Evolutionary conservation across 2,113 vertebrate genomes (phyloP).

Genomic region (Nipponia nippon): DNA sequence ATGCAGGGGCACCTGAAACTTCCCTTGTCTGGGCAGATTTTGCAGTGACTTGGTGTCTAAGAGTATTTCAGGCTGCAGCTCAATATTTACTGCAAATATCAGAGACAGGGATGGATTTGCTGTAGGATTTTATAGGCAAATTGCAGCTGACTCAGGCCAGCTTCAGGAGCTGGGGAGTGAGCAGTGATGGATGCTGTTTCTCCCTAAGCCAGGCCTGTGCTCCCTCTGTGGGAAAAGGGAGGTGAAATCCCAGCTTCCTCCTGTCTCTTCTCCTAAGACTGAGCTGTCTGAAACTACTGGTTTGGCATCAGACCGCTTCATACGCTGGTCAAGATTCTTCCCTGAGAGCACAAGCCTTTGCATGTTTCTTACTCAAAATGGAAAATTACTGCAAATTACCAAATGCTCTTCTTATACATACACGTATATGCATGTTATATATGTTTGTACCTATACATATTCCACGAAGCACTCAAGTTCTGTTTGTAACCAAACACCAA

Average conservation of each 20-base stretch:
- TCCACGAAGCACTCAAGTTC: neutral
- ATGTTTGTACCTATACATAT: neutral
- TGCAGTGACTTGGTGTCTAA: neutral
- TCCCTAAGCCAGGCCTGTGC: neutral
- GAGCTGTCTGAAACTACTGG: neutral
- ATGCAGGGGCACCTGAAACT: neutral
- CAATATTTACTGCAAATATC: neutral
- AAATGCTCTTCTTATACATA: neutral
- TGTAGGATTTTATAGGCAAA: neutral
- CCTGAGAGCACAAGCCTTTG: neutral
- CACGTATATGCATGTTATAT: neutral
- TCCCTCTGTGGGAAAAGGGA: neutral
- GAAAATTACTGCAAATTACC: neutral
- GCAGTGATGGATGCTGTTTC: accelerated
- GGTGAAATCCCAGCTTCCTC: neutral
- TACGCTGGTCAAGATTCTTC: neutral
- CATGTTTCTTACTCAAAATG: neutral
- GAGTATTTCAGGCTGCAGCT: neutral
- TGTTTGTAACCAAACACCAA: neutral
- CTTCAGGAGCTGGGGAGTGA: neutral
- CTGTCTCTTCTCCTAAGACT: neutral
- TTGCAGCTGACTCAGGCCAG: neutral
- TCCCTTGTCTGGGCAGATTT: neutral
- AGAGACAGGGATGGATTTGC: neutral
- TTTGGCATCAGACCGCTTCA: neutral